These are phyloP conservation scores for Yoshiicerus persimilis DNA, from an alignment of 1,140 invertebrate species.

Conservation along the genomic window DNA sequence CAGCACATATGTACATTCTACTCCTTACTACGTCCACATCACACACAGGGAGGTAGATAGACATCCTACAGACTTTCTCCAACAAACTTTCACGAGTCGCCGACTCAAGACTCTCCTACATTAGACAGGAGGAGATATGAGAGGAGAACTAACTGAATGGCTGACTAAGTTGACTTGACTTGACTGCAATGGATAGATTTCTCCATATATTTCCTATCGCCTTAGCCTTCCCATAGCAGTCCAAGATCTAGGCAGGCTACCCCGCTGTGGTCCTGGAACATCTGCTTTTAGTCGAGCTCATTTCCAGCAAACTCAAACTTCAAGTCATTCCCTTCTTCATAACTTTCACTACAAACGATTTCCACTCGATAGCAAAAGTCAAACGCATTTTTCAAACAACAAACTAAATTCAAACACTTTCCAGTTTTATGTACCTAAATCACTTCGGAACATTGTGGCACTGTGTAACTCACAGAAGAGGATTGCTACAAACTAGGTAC, in stretches of 20 bases:
- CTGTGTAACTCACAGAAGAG: no score
- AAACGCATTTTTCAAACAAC: neutral
- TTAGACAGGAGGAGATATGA: slow-evolving; percentile 8
- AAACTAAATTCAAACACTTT: neutral
- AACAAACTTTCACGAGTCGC: neutral
- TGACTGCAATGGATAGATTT: neutral
- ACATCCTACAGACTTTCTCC: neutral
- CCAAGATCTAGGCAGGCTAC: neutral
- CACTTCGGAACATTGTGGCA: no score
- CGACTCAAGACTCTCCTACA: neutral
- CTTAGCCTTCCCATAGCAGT: neutral
- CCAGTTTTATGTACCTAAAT: no score
- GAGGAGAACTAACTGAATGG: neutral
- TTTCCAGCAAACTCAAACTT: neutral
- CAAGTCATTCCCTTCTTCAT: neutral
- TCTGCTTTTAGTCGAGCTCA: neutral
- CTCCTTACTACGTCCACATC: neutral
- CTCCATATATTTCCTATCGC: neutral
- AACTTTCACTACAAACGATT: neutral
- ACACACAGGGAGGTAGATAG: neutral
- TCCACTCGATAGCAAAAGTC: neutral
- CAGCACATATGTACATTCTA: neutral
- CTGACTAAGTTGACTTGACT: neutral
- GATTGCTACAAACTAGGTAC: no score
- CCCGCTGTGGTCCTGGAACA: neutral